These are phyloP conservation scores for Lucinisca nassula DNA, from an alignment of 2,888 invertebrate species.

Conservation along the genomic window DNA sequence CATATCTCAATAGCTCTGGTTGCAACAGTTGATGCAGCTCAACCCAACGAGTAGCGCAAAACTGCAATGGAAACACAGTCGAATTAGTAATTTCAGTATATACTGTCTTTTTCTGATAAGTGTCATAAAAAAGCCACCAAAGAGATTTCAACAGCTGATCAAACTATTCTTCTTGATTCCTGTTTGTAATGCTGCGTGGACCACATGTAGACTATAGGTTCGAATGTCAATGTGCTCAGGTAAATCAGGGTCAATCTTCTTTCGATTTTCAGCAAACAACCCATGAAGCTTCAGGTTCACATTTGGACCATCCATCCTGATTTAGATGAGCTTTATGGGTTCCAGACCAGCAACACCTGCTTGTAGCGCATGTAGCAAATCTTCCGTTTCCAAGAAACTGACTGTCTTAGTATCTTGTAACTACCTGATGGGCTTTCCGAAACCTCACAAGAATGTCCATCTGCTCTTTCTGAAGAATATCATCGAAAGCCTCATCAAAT, in stretches of 20 bases:
- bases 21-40: slow-evolving; percentile 43
- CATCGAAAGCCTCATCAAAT: slow-evolving; percentile 72
- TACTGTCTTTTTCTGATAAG: slow-evolving; percentile 26
- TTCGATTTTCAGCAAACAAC: slow-evolving; percentile 17
- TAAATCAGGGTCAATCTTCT: slow-evolving; percentile 27
- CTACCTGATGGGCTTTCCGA: slow-evolving; percentile 72
- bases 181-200: slow-evolving; percentile 81
- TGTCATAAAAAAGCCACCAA: slow-evolving; percentile 37
- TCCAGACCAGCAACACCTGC: slow-evolving; percentile 42
- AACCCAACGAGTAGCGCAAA: slow-evolving; percentile 40
- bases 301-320: slow-evolving; percentile 53
- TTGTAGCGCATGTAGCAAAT: slow-evolving; percentile 68
- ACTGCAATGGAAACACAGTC: slow-evolving; percentile 36
- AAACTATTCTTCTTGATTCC: slow-evolving; percentile 66
- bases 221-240: slow-evolving; percentile 75
- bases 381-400: slow-evolving; percentile 57
- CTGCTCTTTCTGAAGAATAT: slow-evolving; percentile 60
- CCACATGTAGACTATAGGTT: slow-evolving; percentile 80
- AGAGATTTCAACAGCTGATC: slow-evolving; percentile 18
- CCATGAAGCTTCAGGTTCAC: slow-evolving; percentile 32
- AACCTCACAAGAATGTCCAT: slow-evolving; percentile 79
- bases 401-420: slow-evolving; percentile 75
- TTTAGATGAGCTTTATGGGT: slow-evolving; percentile 27
- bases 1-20: slow-evolving; percentile 43
- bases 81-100: slow-evolving; percentile 27